A percentile compares a stretch with the other conserved stretches of the same genome.
Evolutionary conservation across 2,888 invertebrate genomes (phyloP).

Genomic region (Thysanoteuthis rhombus): DNA sequence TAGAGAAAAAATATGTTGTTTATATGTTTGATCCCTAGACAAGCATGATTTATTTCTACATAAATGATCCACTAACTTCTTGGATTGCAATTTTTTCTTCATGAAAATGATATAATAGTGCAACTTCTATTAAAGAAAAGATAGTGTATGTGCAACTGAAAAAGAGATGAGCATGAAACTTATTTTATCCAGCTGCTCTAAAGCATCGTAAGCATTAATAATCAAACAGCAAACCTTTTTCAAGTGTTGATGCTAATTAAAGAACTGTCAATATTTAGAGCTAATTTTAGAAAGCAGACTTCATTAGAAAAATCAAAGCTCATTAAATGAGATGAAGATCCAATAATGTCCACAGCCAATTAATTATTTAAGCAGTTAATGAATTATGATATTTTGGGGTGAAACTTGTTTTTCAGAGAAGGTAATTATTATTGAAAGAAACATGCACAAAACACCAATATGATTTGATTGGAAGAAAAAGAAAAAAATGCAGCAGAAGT

Average conservation of each 20-base stretch:
- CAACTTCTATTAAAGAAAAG: too few relatives aligned
- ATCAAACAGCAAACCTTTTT: neutral
- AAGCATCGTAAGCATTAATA: neutral
- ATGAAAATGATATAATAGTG: too few relatives aligned
- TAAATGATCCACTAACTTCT: too few relatives aligned
- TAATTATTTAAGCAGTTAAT: slow-evolving; percentile 12
- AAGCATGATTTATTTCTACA: too few relatives aligned
- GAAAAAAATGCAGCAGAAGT: neutral
- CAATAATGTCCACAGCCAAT: slow-evolving; percentile 12
- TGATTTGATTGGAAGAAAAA: neutral
- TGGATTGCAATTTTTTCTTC: too few relatives aligned
- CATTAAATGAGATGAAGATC: neutral
- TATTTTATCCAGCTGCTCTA: neutral
- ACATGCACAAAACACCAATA: neutral
- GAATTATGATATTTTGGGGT: neutral
- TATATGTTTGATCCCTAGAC: too few relatives aligned
- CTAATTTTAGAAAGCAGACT: neutral
- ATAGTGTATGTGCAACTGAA: too few relatives aligned
- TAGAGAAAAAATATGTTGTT: too few relatives aligned
- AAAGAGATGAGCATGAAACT: neutral
- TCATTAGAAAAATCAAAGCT: slow-evolving; percentile 12
- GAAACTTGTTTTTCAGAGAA: neutral
- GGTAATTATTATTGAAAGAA: neutral
- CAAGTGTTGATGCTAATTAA: neutral
- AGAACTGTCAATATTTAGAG: neutral